Percentiles rank a stretch among this genome's conserved stretches.
These are phyloP conservation scores for Lepus timidus DNA, from an alignment of 2,113 vertebrate genomes.

Conservation along the genomic window DNA sequence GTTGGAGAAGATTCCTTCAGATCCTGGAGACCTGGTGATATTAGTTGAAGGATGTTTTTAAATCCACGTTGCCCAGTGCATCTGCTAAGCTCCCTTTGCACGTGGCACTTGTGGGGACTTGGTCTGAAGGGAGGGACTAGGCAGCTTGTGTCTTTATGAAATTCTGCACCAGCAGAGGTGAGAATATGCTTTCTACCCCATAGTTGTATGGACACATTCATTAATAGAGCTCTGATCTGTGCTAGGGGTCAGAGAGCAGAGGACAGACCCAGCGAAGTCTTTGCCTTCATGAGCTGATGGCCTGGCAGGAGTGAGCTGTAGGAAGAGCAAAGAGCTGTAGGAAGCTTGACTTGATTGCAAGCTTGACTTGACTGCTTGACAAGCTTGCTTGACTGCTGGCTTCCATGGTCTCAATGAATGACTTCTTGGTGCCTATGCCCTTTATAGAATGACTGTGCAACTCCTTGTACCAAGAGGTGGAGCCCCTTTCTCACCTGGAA, in stretches of 20 bases:
- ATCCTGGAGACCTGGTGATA: neutral
- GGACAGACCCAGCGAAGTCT: rapidly evolving
- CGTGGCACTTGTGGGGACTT: neutral
- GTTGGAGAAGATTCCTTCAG: slow-evolving; percentile 1
- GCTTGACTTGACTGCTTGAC: no score
- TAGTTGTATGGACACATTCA: neutral
- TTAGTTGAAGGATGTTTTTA: slow-evolving; percentile 43
- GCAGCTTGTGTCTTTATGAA: neutral
- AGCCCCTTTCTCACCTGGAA: neutral
- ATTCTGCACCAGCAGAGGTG: neutral
- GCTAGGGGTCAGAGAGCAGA: neutral
- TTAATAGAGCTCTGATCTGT: no score
- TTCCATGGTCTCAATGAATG: neutral
- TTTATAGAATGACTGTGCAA: neutral
- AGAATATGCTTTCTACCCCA: neutral
- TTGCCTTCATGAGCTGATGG: neutral
- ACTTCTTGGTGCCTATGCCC: neutral
- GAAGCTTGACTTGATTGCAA: no score
- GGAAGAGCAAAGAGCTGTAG: rapidly evolving
- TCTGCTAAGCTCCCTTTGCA: neutral
- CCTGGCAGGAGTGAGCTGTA: neutral
- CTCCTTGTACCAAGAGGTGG: neutral
- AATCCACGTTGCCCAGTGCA: neutral
- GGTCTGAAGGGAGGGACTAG: rapidly evolving
- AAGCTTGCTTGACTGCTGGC: no score